These are phyloP conservation scores for Numida meleagris DNA, from an alignment of 2,113 vertebrate species.

Conservation along the genomic window DNA sequence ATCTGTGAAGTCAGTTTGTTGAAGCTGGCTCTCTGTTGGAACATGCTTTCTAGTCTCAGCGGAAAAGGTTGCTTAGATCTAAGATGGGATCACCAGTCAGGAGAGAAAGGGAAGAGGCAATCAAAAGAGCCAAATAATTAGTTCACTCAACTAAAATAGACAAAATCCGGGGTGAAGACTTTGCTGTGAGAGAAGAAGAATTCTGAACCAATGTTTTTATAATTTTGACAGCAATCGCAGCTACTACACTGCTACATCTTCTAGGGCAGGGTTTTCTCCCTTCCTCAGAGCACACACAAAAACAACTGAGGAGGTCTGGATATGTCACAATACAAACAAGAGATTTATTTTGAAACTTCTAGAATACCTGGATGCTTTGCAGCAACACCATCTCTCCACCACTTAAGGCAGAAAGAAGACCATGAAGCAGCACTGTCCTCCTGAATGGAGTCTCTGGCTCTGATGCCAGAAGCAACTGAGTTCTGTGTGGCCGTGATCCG, in stretches of 20 bases:
- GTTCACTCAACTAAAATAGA: not conserved
- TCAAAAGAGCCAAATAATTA: not conserved
- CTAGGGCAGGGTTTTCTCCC: not conserved
- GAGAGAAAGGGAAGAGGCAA: not conserved
- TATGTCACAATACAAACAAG: not conserved
- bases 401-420: conserved; percentile 27
- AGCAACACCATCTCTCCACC: not conserved
- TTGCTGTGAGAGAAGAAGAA: not conserved
- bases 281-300: not conserved
- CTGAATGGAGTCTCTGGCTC: conserved; percentile 23
- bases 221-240: not conserved
- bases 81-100: not conserved
- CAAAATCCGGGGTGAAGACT: not conserved
- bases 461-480: conserved; percentile 9
- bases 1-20: conserved; percentile 4
- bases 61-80: not conserved
- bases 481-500: conserved; percentile 1
- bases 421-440: not conserved
- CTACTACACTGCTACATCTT: not conserved
- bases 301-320: not conserved
- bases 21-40: not conserved
- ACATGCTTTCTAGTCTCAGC: not conserved
- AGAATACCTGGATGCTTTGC: not conserved
- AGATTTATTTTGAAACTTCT: conserved; percentile 3
- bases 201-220: not conserved